phyloP scores from a whole-genome alignment of 2,797 vertebrate species.

The Helostoma temminkii region DNA sequence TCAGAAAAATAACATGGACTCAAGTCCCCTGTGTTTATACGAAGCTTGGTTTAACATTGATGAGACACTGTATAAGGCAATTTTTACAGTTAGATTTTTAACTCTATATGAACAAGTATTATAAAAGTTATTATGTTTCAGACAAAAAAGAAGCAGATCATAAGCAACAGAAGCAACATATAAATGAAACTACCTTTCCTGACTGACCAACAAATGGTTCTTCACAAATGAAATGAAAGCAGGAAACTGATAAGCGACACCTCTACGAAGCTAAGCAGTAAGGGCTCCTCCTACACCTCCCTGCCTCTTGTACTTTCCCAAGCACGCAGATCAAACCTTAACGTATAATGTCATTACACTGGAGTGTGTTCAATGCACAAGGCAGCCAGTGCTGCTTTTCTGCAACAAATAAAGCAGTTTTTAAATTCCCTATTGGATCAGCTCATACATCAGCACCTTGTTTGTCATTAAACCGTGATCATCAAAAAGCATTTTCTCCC shows the following conservation, averaged over 20 bases:
- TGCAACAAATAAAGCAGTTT: conserved; percentile 7
- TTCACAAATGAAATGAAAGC: not conserved
- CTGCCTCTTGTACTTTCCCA: not conserved
- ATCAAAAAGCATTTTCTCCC: conserved; percentile 24
- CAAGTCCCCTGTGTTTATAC: too few species aligned
- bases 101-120: too few species aligned
- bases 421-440: not conserved
- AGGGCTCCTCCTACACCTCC: not conserved
- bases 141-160: not conserved
- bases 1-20: too few species aligned
- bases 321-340: not conserved
- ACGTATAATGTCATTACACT: not conserved
- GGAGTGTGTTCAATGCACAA: not conserved
- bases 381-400: not conserved
- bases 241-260: conserved; percentile 2
- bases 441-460: conserved; percentile 2
- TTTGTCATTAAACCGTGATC: conserved; percentile 31
- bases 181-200: too few species aligned
- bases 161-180: not conserved
- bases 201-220: not conserved
- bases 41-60: too few species aligned
- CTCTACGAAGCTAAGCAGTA: conserved; percentile 1
- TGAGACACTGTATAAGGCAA: too few species aligned
- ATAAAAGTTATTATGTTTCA: not conserved
- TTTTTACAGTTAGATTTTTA: too few species aligned